phyloP scores from a whole-genome alignment of 2,888 invertebrate species.

The Epirrita christyi region DNA sequence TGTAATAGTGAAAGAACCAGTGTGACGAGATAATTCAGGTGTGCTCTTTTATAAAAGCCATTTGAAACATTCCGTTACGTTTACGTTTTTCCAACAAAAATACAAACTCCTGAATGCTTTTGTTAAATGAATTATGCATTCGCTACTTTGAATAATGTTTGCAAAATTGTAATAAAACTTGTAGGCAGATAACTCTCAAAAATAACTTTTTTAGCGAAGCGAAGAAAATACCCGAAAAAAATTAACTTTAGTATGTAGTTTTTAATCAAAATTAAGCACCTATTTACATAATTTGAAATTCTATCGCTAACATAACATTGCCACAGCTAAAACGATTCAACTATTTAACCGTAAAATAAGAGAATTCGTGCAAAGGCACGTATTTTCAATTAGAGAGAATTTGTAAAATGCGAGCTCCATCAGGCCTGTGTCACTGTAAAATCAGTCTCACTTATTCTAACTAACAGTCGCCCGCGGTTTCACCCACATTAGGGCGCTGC shows the following conservation, averaged over 20 bases:
- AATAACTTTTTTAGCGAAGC: not conserved
- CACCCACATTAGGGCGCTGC: too few species aligned
- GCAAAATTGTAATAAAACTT: slow-evolving; percentile 3
- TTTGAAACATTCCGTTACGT: too few species aligned
- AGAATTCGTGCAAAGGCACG: not conserved
- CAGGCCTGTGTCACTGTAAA: not conserved
- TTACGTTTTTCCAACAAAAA: not conserved
- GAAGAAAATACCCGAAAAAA: not conserved
- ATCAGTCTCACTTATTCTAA: too few species aligned
- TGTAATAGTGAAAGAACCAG: too few species aligned
- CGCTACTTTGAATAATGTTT: slow-evolving; percentile 10
- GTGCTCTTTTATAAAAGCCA: not conserved
- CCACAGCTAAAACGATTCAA: not conserved
- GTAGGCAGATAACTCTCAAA: not conserved
- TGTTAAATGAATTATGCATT: slow-evolving; percentile 10
- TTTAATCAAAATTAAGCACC: not conserved
- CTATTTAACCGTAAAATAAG: not conserved
- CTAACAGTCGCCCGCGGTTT: too few species aligned
- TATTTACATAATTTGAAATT: not conserved
- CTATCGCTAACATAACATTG: too few species aligned
- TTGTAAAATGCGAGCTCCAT: not conserved
- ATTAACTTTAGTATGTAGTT: not conserved
- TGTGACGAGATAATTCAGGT: too few species aligned
- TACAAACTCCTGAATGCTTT: not conserved
- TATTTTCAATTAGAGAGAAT: not conserved